Evolutionary conservation across 37 sponge, comb jelly and placozoan genomes (phyloP).

Genomic region (Amphimedon queenslandica): DNA sequence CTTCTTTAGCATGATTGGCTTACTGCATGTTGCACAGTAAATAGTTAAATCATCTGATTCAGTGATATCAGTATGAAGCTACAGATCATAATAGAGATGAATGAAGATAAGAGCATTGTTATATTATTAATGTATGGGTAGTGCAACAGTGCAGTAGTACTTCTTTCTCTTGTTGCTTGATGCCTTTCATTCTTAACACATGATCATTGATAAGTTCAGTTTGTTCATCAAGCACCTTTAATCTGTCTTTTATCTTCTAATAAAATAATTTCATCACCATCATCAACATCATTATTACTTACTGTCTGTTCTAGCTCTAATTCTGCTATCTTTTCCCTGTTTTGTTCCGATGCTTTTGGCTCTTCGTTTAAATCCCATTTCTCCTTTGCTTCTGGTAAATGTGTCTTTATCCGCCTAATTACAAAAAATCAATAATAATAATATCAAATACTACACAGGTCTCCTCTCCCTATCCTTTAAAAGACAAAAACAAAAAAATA

Average conservation of each 20-base stretch:
- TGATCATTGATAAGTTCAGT: conserved; percentile 40
- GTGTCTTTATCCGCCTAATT: conserved; percentile 45
- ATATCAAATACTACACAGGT: no score
- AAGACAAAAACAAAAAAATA: background rate
- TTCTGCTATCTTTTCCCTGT: conserved; percentile 44
- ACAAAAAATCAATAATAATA: background rate
- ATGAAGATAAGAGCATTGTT: no score
- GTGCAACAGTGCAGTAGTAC: no score
- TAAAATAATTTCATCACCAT: background rate
- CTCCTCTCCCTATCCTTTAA: background rate
- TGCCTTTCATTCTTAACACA: background rate
- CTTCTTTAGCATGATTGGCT: conserved; percentile 63
- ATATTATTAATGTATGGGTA: no score
- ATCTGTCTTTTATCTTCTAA: conserved; percentile 33
- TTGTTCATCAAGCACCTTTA: conserved; percentile 46
- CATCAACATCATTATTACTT: background rate
- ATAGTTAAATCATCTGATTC: conserved; percentile 83
- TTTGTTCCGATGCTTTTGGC: conserved; percentile 26
- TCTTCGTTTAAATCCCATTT: conserved; percentile 8
- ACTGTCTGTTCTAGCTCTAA: conserved; percentile 54
- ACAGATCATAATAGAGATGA: no score
- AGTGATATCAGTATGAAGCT: conserved; percentile 16
- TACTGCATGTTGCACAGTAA: conserved; percentile 91
- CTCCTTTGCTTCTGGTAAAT: conserved; percentile 30
- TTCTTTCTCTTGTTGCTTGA: conserved; percentile 25